Evolutionary conservation across 2,113 vertebrate species (phyloP), one percentile per base, ranked within the genome.

Genomic region (Phalacrocorax carbo): DNA sequence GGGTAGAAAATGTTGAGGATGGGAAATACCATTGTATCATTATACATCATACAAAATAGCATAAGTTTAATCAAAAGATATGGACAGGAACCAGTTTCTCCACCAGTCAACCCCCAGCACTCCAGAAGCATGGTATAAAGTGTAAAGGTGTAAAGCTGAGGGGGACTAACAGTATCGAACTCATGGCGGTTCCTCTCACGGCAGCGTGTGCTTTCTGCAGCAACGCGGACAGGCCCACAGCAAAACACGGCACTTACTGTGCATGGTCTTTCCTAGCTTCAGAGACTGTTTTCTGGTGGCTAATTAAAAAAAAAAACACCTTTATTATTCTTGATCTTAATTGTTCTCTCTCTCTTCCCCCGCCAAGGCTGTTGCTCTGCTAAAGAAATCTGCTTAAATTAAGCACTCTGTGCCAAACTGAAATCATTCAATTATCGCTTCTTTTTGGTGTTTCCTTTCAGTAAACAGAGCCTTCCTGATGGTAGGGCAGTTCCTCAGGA

Each of bases 401-500:
- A 80, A 78, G 54, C 51, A 51, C 65, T 40, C 13, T 20, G 46
- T 97, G 70, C 93, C 86, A 77, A 95, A 95, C 38, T 76, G 36
- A 94, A 82, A 58, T 78, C 15, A 84, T 94, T 85, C 51, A 52
- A 48, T 83, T 96, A 95, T 84, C 73, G 80, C 48, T 94, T 79
- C 66, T 75, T 77, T 91, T 66, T 90, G 75, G 83, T 58, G 81
- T 92, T 80, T 55, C 73, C 34, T 95, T 91, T 76, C 54, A 84
- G 71, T 94, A 94, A 96, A 91, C 70, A 83, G 91, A 82, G 88
- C 81, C 88, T 97, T 96, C 91, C 93, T 96, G 90, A 95, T 19
- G 62, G 85, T 70, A 80, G 82, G 91, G 85, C 95, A 94, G 92
- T 94, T 97, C 96, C 97, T 97, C 83, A 96, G 98, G 98, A 98